Percentiles rank a stretch among this genome's conserved stretches.
These are phyloP conservation scores for Aurelia aurita complex sp. Pacific DNA, from an alignment of 30 jellyfish, hydroid and myxozoan genomes.

Conservation along the genomic window DNA sequence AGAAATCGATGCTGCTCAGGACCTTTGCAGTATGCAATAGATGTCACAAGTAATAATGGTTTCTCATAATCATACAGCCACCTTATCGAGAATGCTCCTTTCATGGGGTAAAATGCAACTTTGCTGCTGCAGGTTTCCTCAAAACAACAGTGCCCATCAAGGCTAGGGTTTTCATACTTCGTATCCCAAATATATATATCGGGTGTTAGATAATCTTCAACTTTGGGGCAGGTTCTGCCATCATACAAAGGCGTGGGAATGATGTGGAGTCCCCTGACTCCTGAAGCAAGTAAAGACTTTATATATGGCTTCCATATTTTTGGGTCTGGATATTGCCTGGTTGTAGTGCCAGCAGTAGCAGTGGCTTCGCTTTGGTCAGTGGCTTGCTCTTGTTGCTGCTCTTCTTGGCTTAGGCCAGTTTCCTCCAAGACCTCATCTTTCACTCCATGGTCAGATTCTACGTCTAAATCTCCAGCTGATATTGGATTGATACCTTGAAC, in stretches of 20 bases:
- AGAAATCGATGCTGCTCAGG: conserved; percentile 84
- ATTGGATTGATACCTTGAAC: conserved; percentile 13
- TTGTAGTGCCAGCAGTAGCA: no score
- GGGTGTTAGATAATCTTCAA: conserved; percentile 79
- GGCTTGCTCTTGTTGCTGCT: not conserved
- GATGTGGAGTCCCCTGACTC: conserved; percentile 52
- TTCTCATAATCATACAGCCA: conserved; percentile 80
- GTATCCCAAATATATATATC: conserved; percentile 88
- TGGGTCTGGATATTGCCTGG: conserved; percentile 43
- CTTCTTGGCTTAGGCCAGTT: not conserved
- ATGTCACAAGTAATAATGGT: conserved; percentile 89
- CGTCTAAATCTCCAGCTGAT: conserved; percentile 9
- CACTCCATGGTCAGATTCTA: not conserved
- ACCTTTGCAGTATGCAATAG: conserved; percentile 78
- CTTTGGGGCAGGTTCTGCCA: conserved; percentile 49
- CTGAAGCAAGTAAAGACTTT: conserved; percentile 64
- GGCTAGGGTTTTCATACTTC: conserved; percentile 68
- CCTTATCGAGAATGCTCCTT: conserved; percentile 73
- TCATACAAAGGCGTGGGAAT: conserved; percentile 41
- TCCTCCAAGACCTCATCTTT: not conserved
- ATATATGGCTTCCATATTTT: conserved; percentile 89
- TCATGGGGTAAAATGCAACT: conserved; percentile 68
- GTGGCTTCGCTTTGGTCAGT: no score
- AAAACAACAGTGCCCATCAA: conserved; percentile 58
- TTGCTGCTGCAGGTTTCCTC: conserved; percentile 62